A percentile compares a stretch with the other conserved stretches of the same genome.
phyloP scores from a whole-genome alignment of 2,113 vertebrate species.

The Sander lucioperca region DNA sequence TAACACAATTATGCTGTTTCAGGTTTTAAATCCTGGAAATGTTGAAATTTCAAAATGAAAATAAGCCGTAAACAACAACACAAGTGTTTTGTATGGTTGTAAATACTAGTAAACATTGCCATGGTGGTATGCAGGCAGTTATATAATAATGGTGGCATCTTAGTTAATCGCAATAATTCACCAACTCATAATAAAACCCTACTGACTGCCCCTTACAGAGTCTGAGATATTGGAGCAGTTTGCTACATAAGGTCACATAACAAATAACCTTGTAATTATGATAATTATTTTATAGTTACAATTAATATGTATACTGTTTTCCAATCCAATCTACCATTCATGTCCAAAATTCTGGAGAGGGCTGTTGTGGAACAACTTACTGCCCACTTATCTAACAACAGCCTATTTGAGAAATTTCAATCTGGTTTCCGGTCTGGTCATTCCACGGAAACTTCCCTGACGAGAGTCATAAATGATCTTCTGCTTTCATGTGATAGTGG shows the following conservation, averaged over 20 bases:
- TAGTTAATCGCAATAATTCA: not conserved
- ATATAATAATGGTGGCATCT: not conserved
- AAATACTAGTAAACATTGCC: not conserved
- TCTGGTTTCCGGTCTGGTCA: too few relatives aligned
- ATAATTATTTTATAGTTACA: not conserved
- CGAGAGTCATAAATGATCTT: too few relatives aligned
- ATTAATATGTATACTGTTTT: not conserved
- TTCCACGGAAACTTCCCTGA: too few relatives aligned
- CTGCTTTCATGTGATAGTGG: too few relatives aligned
- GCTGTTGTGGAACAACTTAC: too few relatives aligned
- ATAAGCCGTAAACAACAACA: not conserved
- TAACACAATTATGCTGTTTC: not conserved
- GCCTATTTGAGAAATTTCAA: too few relatives aligned
- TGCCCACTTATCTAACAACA: too few relatives aligned
- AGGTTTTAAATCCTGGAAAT: not conserved
- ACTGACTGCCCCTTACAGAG: not conserved
- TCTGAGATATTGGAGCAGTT: not conserved
- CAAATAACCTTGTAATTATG: not conserved
- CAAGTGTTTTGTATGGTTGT: not conserved
- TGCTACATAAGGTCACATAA: not conserved
- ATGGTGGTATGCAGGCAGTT: not conserved
- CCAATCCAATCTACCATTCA: too few relatives aligned
- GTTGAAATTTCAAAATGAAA: not conserved
- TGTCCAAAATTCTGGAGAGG: too few relatives aligned
- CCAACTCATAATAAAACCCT: not conserved